Conservation (phyloP, 2,113 vertebrate species). For the Coracopsis vasa region DNA sequence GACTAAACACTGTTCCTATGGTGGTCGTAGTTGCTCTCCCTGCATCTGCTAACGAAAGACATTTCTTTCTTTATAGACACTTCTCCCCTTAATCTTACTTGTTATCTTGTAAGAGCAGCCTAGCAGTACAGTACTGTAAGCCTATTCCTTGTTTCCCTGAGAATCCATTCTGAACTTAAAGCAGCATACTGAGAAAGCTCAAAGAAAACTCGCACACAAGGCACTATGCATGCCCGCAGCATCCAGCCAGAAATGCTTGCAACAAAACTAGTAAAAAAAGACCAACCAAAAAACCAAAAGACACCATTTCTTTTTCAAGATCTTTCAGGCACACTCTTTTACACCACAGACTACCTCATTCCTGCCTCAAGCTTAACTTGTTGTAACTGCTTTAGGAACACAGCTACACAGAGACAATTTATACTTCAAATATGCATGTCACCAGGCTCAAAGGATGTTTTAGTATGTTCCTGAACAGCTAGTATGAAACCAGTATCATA, state of each 20-base stretch:
- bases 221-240: background rate
- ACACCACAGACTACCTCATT: background rate
- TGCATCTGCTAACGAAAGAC: background rate
- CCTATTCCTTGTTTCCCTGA: background rate
- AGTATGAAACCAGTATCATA: background rate
- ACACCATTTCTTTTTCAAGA: background rate
- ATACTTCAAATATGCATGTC: fast-evolving
- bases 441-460: background rate
- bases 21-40: background rate
- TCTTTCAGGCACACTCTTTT: background rate
- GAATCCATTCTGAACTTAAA: background rate
- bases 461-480: background rate
- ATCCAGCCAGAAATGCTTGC: background rate
- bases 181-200: background rate
- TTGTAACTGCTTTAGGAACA: background rate
- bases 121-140: background rate
- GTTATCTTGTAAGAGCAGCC: background rate
- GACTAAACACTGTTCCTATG: background rate
- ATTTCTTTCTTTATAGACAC: background rate
- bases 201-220: background rate
- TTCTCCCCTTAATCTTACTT: background rate
- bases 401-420: background rate
- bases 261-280: background rate
- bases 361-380: background rate
- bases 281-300: background rate